Evolutionary conservation across 2,113 vertebrate genomes (phyloP), one percentile per base, ranked within the genome.

Genomic region (Dromaius novaehollandiae): DNA sequence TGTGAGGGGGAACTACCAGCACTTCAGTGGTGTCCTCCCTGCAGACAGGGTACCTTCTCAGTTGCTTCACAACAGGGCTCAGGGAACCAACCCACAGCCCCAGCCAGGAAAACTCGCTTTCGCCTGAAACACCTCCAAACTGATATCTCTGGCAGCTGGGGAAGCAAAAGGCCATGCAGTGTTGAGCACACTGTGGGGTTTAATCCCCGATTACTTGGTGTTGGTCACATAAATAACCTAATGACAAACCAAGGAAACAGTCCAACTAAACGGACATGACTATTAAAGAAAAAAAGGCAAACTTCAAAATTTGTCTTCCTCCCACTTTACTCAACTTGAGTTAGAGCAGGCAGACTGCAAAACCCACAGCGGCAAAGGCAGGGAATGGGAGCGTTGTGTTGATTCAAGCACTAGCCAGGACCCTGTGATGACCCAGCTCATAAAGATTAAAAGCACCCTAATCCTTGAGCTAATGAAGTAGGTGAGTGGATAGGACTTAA

Each of bases 381-480:
- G 78, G 55, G 83, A 94, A 71, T 48, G 18, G 55, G 78, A 94
- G 46, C 40, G 40, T 63, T 0, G 0, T n/a, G 30, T 36, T 83
- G 78, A 58, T 60, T 92, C 70, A 69, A 53, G 44, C 75, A 82
- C 80, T 85, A 93, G 87, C 91, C 89, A 53, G 89, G 94, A 96
- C 94, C 96, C 89, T 58, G 36, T 0, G 1, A 36, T 96, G 89
- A 95, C 91, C 86, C 76, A 89, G 94, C 93, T 95, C 84, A 92
- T 74, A 25, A 65, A 95, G 94, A 95, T 95, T 96, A 95, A 96
- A 95, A 66, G 84, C 63, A 63, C 66, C 48, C 76, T 86, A 90
- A 70, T 85, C 90, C 90, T 91, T 63, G 42, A 87, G 90, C 48
- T 85, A 96, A 97, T 66, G 82, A 92, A 82, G 77, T 58, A 82